A percentile compares a stretch with the other conserved stretches of the same genome.
Conservation (phyloP, 1,140 invertebrate genomes). For the Brachionus plicatilis region DNA sequence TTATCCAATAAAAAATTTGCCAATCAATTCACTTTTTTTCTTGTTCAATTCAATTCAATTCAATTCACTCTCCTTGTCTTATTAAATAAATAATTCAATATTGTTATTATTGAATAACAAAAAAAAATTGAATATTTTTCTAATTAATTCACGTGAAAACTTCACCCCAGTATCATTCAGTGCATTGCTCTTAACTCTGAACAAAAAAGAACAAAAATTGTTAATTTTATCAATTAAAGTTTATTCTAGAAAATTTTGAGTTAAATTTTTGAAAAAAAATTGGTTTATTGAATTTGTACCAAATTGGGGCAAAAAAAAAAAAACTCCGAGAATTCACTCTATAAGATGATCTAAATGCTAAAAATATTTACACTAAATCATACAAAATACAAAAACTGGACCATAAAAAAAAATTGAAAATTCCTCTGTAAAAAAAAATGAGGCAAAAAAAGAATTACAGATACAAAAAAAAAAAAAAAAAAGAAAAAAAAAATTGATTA, state of each 20-base stretch:
- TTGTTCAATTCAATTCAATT: too few species aligned
- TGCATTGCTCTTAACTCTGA: too few species aligned
- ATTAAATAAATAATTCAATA: too few species aligned
- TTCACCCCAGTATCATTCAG: too few species aligned
- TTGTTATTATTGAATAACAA: too few species aligned
- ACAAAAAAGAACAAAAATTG: background rate
- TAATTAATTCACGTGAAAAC: too few species aligned
- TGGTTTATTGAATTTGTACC: background rate
- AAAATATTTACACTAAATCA: background rate
- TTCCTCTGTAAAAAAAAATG: background rate
- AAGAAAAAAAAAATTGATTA: too few species aligned
- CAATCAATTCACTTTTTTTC: too few species aligned
- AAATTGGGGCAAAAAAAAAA: background rate
- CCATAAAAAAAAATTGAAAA: background rate
- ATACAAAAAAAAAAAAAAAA: background rate
- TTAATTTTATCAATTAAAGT: background rate
- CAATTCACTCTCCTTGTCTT: too few species aligned
- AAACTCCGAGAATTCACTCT: background rate
- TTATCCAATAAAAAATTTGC: too few species aligned
- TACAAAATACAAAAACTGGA: conserved; percentile 1
- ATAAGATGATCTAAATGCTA: conserved; percentile 2
- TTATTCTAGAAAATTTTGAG: background rate
- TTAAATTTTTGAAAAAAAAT: background rate
- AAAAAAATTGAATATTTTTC: too few species aligned
- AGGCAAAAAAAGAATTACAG: background rate